Evolutionary conservation across 2,113 vertebrate species (phyloP), one percentile per base, ranked within the genome.

Genomic region (Corythaeola cristata): DNA sequence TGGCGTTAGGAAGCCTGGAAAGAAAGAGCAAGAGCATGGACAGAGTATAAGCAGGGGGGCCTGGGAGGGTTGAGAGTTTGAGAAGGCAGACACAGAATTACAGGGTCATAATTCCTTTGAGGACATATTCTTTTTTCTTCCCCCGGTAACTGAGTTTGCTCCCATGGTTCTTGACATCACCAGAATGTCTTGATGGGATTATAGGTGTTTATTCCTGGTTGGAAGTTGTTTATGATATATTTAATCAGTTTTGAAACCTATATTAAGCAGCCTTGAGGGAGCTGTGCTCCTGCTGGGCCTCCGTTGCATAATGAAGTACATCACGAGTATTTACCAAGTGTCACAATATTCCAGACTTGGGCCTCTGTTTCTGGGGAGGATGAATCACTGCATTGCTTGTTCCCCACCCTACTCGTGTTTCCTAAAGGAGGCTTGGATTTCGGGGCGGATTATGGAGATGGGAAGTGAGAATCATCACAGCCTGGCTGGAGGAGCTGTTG

Each of bases 221-320:
- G 64, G 3, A 62, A 96, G 82, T 97, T 98, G 97, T 97, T 98
- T 98, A 94, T 98, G 97, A 94, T 97, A 89, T 87, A 76, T 97
- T 94, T 97, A 96, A 98, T 97, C 14, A 27, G 85, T 97, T 97
- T 95, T 90, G 93, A 96, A 96, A 84, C 82, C 39, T 66, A 18
- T 95, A 93, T 93, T 96, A 95, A 95, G 72, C 23, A 60, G 75
- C 96, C 94, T 97, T 68, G 74, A 96, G 97, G 97, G 96, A 72
- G 76, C 96, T 87, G 92, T 77, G 89, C 90, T 94, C 94, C 95
- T 97, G 95, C 96, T 95, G 87, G 84, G 85, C 88, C 95, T 95
- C 66, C 10, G 8, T 96, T 97, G 93, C 96, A 92, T 95, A 97
- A 97, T 93, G 93, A 96, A 96, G 93, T 59, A 73, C 68, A 90